Evolutionary conservation across 1,140 invertebrate genomes (phyloP).

Genomic region (Tyrophagus putrescentiae): DNA sequence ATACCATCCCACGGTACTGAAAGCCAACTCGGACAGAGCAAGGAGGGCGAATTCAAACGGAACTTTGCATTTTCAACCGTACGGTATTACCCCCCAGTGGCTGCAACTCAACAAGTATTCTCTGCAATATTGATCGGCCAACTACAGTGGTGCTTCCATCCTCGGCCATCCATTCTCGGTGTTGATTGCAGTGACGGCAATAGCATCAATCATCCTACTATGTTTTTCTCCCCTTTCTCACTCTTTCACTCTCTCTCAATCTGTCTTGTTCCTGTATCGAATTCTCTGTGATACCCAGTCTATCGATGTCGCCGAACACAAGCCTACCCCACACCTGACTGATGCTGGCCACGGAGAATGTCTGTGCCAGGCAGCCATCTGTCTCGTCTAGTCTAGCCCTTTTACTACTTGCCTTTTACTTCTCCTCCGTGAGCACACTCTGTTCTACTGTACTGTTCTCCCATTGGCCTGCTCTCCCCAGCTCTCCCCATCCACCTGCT

Average conservation of each 20-base stretch:
- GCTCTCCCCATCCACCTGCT: too few species aligned
- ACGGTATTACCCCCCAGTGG: too few species aligned
- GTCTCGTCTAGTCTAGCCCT: not conserved
- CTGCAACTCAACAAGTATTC: too few species aligned
- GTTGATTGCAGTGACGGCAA: not conserved
- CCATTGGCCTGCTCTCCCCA: too few species aligned
- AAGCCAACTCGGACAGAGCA: not conserved
- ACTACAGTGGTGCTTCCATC: not conserved
- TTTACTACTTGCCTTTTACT: too few species aligned
- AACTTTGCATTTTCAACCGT: not conserved
- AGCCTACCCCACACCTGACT: not conserved
- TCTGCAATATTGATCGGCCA: not conserved
- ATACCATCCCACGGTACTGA: slow-evolving; percentile 15
- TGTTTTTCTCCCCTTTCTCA: not conserved
- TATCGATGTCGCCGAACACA: not conserved
- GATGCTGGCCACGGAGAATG: not conserved
- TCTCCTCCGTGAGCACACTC: too few species aligned
- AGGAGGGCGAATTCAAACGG: not conserved
- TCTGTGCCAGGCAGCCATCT: not conserved
- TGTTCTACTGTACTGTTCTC: too few species aligned
- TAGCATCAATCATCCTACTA: not conserved
- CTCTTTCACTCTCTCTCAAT: slow-evolving; percentile 4
- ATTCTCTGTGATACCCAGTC: not conserved
- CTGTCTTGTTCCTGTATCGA: not conserved
- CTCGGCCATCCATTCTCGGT: not conserved